Evolutionary conservation across 2,797 vertebrate species (phyloP).

Genomic region (Bradypodion pumilum): DNA sequence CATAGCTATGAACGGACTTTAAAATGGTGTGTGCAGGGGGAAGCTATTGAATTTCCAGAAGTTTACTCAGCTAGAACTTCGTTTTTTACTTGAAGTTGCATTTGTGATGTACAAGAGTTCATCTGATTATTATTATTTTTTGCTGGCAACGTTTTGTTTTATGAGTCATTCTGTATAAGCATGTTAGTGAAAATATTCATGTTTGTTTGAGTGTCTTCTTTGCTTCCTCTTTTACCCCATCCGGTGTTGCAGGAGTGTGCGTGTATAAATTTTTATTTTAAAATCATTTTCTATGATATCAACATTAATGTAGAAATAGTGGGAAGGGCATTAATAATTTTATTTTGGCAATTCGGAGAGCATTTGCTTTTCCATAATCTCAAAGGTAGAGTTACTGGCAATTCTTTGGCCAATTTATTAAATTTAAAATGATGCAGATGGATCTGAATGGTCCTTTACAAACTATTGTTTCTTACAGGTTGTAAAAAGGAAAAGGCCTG

Average conservation of each 20-base stretch:
- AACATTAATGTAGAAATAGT: slow-evolving; percentile 44
- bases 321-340: slow-evolving; percentile 33
- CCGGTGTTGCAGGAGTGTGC: too few species aligned
- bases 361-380: slow-evolving; percentile 50
- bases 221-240: too few species aligned
- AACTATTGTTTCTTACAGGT: slow-evolving; percentile 60
- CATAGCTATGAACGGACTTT: slow-evolving; percentile 31
- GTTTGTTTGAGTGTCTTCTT: slow-evolving; percentile 43
- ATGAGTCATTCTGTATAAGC: slow-evolving; percentile 63
- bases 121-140: slow-evolving; percentile 51
- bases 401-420: slow-evolving; percentile 51
- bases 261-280: slow-evolving; percentile 46
- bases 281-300: slow-evolving; percentile 53
- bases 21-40: slow-evolving; percentile 28
- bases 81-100: slow-evolving; percentile 55
- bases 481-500: slow-evolving; percentile 53
- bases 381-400: slow-evolving; percentile 64
- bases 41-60: slow-evolving; percentile 47
- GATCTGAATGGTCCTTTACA: slow-evolving; percentile 47
- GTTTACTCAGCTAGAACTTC: slow-evolving; percentile 45
- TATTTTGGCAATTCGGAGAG: slow-evolving; percentile 44
- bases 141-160: slow-evolving; percentile 54
- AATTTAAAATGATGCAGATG: slow-evolving; percentile 46
- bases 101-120: slow-evolving; percentile 57
- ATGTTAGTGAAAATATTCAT: slow-evolving; percentile 47